These are phyloP conservation scores for Entosphenus tridentatus DNA, from an alignment of 2,113 vertebrate species.

Conservation along the genomic window DNA sequence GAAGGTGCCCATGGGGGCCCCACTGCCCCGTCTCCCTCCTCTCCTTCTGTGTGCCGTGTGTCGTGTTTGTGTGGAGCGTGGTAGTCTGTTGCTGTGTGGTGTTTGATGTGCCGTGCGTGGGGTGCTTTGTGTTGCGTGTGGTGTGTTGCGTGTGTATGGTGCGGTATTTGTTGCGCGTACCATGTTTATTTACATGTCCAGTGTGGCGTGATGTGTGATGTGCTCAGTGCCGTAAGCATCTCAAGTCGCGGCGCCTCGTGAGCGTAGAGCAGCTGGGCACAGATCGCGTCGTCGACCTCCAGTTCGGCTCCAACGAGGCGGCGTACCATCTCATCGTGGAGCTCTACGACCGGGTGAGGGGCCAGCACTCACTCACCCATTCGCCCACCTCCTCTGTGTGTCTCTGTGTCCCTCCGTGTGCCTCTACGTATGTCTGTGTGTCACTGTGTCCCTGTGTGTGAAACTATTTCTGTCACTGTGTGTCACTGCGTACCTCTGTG, in stretches of 20 bases:
- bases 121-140: no score
- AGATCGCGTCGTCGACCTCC: conserved; percentile 79
- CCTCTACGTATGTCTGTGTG: no score
- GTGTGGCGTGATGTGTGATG: background rate
- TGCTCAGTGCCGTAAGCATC: conserved; percentile 71
- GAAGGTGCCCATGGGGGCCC: conserved; percentile 35
- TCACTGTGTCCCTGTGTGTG: no score
- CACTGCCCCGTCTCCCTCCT: background rate
- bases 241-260: conserved; percentile 49
- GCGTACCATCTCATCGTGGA: conserved; percentile 82
- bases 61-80: background rate
- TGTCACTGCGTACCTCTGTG: no score
- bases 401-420: no score
- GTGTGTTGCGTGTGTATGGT: no score
- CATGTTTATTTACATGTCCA: background rate
- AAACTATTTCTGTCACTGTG: no score
- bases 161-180: background rate
- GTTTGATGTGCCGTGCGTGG: no score
- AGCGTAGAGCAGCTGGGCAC: conserved; percentile 54
- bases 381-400: no score
- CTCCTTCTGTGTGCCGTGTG: background rate
- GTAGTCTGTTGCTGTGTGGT: no score
- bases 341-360: conserved; percentile 76
- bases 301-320: conserved; percentile 77
- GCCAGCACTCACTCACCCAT: no score